Percentiles rank a stretch among this genome's conserved stretches.
Conservation (phyloP, 37 sponge, comb jelly and placozoan species). For the Ianthella basta region DNA sequence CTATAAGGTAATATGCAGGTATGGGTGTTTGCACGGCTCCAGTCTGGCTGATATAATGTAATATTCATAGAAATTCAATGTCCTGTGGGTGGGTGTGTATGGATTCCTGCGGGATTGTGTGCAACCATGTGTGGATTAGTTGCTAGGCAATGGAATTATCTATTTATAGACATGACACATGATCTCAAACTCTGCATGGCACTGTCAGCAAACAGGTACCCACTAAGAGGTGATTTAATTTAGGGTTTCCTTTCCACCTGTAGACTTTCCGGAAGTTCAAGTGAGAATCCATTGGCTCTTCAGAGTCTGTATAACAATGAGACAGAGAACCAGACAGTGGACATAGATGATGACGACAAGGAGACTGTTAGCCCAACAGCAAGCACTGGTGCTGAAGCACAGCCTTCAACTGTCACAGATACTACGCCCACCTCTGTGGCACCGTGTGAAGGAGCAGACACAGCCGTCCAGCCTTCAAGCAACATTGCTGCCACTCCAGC, state of each 20-base stretch:
- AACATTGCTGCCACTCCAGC: not conserved
- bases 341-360: slow-evolving; percentile 30
- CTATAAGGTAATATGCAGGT: no score
- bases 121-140: no score
- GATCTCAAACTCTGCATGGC: no score
- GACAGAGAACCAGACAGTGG: slow-evolving; percentile 25
- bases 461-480: not conserved
- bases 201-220: no score
- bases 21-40: no score
- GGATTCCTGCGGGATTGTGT: no score
- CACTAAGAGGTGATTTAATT: no score
- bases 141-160: no score
- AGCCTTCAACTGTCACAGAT: not conserved
- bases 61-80: no score
- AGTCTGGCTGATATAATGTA: no score
- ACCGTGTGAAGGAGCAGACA: not conserved
- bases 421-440: not conserved
- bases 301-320: slow-evolving; percentile 15
- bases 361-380: slow-evolving; percentile 4
- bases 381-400: slow-evolving; percentile 9
- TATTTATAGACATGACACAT: no score
- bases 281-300: not conserved
- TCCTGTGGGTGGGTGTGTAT: no score
- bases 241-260: not conserved
- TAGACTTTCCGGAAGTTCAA: not conserved